Conservation (phyloP, 2,797 vertebrate species). For the Acanthopagrus latus region DNA sequence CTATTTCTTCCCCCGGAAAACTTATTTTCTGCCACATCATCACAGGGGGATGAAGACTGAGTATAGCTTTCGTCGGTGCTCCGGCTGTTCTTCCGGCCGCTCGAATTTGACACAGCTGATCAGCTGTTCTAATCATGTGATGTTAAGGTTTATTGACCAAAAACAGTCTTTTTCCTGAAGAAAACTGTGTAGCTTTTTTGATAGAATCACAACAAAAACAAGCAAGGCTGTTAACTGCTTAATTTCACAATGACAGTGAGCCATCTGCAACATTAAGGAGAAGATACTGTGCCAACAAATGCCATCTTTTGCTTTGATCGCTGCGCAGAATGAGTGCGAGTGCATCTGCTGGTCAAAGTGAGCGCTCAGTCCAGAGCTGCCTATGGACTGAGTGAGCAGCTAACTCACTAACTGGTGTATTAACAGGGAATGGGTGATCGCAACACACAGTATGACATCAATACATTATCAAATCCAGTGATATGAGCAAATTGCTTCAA, state of each 20-base stretch:
- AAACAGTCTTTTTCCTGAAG: background rate
- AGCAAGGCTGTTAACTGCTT: conserved; percentile 3
- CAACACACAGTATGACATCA: too few relatives aligned
- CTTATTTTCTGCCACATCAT: conserved; percentile 37
- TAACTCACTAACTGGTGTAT: background rate
- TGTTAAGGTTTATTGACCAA: too few relatives aligned
- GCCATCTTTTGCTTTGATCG: conserved; percentile 29
- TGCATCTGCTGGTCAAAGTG: conserved; percentile 39
- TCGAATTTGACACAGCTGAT: background rate
- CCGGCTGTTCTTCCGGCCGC: background rate
- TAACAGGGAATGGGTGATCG: background rate
- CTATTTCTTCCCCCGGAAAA: background rate
- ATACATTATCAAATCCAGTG: too few relatives aligned
- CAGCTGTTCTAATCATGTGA: too few relatives aligned
- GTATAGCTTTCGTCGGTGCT: background rate
- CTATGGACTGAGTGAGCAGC: background rate
- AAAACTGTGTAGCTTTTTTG: background rate
- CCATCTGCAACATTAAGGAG: conserved; percentile 15
- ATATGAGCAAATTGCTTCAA: background rate
- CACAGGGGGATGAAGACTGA: conserved; percentile 29
- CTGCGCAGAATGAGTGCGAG: conserved; percentile 10
- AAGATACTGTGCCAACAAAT: conserved; percentile 4
- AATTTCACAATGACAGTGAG: background rate
- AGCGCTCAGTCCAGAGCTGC: conserved; percentile 12
- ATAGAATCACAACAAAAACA: background rate